Conservation (phyloP, 2,113 vertebrate genomes). For the Gadus macrocephalus region DNA sequence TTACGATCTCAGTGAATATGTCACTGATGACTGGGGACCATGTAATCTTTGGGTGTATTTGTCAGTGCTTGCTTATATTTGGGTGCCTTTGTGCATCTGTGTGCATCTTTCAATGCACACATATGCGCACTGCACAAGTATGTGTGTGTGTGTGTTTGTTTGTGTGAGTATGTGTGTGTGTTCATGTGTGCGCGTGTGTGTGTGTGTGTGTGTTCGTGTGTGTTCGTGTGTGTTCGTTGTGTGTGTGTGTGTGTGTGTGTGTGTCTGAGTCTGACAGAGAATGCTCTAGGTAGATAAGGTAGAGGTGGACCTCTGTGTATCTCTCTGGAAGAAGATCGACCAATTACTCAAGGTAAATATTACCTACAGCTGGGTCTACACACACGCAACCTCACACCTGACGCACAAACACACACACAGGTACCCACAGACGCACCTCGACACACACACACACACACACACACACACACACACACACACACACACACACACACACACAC, state of each 20-base stretch:
- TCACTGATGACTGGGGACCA: too few relatives aligned
- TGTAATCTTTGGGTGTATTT: too few relatives aligned
- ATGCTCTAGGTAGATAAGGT: conserved; percentile 33
- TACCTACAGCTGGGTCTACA: conserved; percentile 36
- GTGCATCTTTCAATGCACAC: not conserved
- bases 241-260: conserved; percentile 18
- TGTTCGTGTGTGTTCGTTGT: not conserved
- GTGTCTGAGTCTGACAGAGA: conserved; percentile 12
- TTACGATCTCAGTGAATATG: too few relatives aligned
- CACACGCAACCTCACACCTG: not conserved
- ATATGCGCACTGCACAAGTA: not conserved
- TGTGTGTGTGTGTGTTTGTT: not conserved
- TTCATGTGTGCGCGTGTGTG: not conserved
- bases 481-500: too few relatives aligned
- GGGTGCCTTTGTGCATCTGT: too few relatives aligned
- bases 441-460: too few relatives aligned
- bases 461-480: too few relatives aligned
- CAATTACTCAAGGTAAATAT: conserved; percentile 61
- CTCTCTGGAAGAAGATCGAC: conserved; percentile 37
- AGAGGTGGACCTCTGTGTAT: conserved; percentile 38
- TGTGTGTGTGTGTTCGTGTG: not conserved
- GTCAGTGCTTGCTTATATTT: too few relatives aligned
- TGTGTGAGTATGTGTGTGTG: conserved; percentile 1
- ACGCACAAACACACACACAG: too few relatives aligned
- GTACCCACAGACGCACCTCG: too few relatives aligned